Conservation (phyloP, 1,140 invertebrate genomes). For the Drosophila pseudoobscura region DNA sequence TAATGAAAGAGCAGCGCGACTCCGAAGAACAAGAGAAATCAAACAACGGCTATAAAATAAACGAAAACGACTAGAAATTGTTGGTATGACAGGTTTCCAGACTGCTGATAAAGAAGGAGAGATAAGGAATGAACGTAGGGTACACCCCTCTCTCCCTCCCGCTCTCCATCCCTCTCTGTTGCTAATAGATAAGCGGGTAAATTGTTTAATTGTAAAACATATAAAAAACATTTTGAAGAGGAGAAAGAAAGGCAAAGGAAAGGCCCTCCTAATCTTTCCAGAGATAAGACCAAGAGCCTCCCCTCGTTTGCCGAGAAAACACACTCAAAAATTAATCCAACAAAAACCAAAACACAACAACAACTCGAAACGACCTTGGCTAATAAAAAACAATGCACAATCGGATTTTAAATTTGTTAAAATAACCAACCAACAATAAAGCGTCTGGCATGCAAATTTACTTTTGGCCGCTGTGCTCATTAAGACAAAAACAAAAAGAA, state of each 20-base stretch:
- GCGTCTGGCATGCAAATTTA: constrained; percentile 13
- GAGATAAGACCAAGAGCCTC: no score
- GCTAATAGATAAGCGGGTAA: no score
- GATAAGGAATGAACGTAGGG: no score
- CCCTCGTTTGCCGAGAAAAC: no score
- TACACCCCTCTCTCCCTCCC: no score
- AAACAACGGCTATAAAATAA: constrained; percentile 38
- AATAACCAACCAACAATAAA: constrained; percentile 7
- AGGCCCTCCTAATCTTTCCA: no score
- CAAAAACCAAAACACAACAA: not conserved
- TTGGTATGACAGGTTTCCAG: no score
- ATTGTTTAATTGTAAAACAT: no score
- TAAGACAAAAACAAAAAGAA: constrained; percentile 4
- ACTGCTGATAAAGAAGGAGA: no score
- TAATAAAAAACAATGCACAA: constrained; percentile 29
- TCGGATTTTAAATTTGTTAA: constrained; percentile 15
- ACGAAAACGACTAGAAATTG: constrained; percentile 8
- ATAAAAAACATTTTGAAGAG: no score
- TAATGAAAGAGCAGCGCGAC: not conserved
- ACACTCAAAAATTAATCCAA: constrained; percentile 7
- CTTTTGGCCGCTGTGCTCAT: constrained; percentile 1
- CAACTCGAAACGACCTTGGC: constrained; percentile 9
- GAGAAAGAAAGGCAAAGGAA: no score
- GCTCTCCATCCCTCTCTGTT: no score
- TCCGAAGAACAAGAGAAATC: constrained; percentile 17